phyloP scores from a whole-genome alignment of 2,113 vertebrate genomes.

The Hiodon alosoides region DNA sequence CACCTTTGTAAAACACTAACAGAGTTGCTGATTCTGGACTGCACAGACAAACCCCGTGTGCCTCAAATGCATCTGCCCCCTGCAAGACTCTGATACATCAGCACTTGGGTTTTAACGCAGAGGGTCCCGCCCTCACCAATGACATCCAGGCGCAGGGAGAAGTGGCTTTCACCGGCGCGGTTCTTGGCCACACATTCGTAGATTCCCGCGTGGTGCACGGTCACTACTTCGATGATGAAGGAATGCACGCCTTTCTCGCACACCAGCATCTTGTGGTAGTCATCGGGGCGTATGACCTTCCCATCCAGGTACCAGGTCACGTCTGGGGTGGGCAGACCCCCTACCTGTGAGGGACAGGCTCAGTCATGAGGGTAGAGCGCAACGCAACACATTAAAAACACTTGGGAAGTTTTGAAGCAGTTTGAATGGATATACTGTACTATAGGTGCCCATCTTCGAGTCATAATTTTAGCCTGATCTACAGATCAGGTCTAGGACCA shows the following conservation, averaged over 20 bases:
- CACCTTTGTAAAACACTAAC: no score
- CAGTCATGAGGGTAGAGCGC: not conserved
- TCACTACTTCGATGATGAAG: constrained; percentile 89
- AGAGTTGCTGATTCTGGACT: no score
- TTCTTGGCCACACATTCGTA: constrained; percentile 85
- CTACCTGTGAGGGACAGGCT: constrained; percentile 61
- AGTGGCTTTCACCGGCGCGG: constrained; percentile 81
- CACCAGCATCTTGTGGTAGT: constrained; percentile 93
- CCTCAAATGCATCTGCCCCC: no score
- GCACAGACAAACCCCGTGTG: no score
- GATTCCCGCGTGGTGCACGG: constrained; percentile 77
- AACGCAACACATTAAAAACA: no score
- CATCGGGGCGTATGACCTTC: constrained; percentile 82
- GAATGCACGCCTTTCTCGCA: constrained; percentile 91
- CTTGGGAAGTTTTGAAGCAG: no score
- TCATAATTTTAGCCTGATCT: no score
- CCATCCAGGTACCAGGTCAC: constrained; percentile 89
- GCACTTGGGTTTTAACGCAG: no score
- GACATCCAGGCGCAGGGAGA: constrained; percentile 77
- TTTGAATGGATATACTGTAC: no score
- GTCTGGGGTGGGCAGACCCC: constrained; percentile 82
- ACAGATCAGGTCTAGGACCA: no score
- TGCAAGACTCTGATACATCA: not conserved
- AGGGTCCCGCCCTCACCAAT: constrained; percentile 61
- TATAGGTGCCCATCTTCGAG: no score